Conservation (phyloP, 2,797 vertebrate species). For the Pseudochirops corinnae region DNA sequence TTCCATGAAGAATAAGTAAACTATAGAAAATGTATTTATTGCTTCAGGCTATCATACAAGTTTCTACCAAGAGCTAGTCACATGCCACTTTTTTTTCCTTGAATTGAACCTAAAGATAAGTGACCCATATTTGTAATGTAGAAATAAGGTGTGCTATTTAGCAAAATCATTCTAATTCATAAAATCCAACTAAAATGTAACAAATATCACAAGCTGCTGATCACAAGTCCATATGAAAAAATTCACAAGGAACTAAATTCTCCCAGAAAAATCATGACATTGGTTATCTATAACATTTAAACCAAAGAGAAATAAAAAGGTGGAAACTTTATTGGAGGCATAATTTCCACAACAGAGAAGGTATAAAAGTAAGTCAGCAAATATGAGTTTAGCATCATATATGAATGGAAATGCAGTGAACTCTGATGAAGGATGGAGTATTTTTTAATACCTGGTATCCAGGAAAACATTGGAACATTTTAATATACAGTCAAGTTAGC, state of each 20-base stretch:
- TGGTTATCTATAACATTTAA: not conserved
- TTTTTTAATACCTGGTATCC: not conserved
- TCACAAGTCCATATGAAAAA: not conserved
- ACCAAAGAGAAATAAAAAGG: not conserved
- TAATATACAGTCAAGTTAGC: not conserved
- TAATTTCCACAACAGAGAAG: not conserved
- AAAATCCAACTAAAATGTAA: not conserved
- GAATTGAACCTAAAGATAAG: not conserved
- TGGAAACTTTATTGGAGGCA: not conserved
- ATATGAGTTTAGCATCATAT: not conserved
- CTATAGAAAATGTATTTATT: conserved; percentile 25
- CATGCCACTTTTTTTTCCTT: not conserved
- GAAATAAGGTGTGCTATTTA: not conserved
- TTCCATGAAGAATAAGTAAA: conserved; percentile 46
- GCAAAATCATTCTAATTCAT: not conserved
- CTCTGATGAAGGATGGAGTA: not conserved
- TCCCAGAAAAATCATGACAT: not conserved
- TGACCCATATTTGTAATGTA: not conserved
- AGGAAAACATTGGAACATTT: not conserved
- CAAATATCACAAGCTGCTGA: not conserved
- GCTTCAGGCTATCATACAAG: not conserved
- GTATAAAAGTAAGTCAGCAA: not conserved
- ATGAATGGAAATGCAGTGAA: not conserved
- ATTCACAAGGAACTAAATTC: not conserved
- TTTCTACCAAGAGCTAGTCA: not conserved